phyloP scores from a whole-genome alignment of 2,113 vertebrate species.

The Diphyllodes magnificus region DNA sequence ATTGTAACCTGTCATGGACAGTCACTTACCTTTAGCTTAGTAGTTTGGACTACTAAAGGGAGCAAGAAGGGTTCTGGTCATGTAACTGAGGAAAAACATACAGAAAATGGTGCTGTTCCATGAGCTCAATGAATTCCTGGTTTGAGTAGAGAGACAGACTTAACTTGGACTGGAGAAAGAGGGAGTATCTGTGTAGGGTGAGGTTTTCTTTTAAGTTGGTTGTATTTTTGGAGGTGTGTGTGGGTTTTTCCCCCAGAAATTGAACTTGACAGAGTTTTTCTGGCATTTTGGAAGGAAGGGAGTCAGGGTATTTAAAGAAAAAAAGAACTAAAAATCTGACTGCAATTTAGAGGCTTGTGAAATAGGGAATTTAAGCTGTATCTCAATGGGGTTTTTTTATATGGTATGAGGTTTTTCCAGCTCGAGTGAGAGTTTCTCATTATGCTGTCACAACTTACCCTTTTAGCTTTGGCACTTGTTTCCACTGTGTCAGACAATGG shows the following conservation, averaged over 20 bases:
- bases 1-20: not conserved
- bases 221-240: not conserved
- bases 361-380: not conserved
- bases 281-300: not conserved
- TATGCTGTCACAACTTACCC: not conserved
- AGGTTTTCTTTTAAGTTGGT: not conserved
- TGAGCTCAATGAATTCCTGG: not conserved
- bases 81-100: not conserved
- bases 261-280: not conserved
- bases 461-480: not conserved
- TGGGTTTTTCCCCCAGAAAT: rapidly evolving
- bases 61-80: not conserved
- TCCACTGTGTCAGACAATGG: not conserved
- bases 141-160: not conserved
- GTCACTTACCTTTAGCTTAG: not conserved
- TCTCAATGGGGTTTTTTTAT: not conserved
- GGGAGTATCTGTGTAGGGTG: not conserved
- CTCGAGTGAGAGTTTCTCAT: not conserved
- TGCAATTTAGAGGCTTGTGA: not conserved
- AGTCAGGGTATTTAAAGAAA: not conserved
- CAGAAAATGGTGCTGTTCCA: not conserved
- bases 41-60: not conserved
- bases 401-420: not conserved
- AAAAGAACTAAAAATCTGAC: not conserved
- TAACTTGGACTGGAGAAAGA: not conserved